Evolutionary conservation across 2,888 invertebrate genomes (phyloP).

Genomic region (Oscheius onirici): DNA sequence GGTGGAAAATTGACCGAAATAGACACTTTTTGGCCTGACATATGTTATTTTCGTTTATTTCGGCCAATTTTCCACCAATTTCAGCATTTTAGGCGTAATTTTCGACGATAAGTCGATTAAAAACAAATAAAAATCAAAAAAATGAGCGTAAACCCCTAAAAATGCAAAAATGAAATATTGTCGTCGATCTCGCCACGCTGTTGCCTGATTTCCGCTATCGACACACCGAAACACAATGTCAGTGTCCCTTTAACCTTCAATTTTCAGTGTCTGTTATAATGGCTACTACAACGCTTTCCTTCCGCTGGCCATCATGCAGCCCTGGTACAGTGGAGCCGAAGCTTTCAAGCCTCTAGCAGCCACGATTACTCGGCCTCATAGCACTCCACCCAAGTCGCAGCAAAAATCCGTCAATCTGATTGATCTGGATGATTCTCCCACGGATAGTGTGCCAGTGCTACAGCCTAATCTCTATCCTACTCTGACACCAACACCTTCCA

Average conservation of each 20-base stretch:
- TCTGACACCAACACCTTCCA: constrained; percentile 15
- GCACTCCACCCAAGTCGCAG: constrained; percentile 38
- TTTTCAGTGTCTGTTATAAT: constrained; percentile 47
- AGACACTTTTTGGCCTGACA: no score
- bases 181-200: no score
- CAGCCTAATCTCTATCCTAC: constrained; percentile 13
- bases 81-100: no score
- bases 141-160: no score
- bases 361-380: constrained; percentile 18
- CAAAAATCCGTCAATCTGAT: constrained; percentile 36
- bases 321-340: constrained; percentile 24
- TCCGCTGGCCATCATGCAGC: constrained; percentile 40
- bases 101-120: no score
- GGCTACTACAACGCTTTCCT: constrained; percentile 54
- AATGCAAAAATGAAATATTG: no score
- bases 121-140: no score
- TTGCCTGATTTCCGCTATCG: no score
- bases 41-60: no score
- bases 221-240: not conserved
- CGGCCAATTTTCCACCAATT: no score
- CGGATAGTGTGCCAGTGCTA: constrained; percentile 9
- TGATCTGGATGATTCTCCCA: constrained; percentile 47
- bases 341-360: not conserved
- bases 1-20: no score
- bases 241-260: not conserved